A percentile compares a stretch with the other conserved stretches of the same genome.
Conservation (phyloP, 2,113 vertebrate genomes). For the Oryzias javanicus region DNA sequence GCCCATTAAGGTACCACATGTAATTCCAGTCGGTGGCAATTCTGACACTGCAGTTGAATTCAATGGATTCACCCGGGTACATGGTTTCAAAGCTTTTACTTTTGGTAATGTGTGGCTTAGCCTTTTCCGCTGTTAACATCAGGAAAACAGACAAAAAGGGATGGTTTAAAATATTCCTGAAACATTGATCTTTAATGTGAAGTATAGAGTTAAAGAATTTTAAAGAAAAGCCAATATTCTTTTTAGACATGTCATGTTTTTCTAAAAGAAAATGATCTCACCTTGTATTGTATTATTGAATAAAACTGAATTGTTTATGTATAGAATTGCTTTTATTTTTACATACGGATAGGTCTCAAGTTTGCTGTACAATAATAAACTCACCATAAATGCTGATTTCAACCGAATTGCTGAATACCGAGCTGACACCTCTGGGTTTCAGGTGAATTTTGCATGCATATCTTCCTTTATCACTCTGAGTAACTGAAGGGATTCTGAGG, state of each 20-base stretch:
- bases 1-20: background rate
- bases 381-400: conserved; percentile 29
- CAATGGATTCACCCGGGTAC: conserved; percentile 10
- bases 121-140: background rate
- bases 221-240: too few relatives aligned
- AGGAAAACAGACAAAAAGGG: background rate
- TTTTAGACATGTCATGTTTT: too few relatives aligned
- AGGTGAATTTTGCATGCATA: conserved; percentile 40
- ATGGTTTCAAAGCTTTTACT: background rate
- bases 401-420: conserved; percentile 19
- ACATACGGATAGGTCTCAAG: background rate
- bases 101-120: background rate
- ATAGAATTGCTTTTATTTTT: background rate
- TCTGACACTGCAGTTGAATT: background rate
- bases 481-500: conserved; percentile 11
- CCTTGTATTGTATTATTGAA: too few relatives aligned
- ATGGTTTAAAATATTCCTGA: background rate
- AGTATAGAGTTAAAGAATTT: too few relatives aligned
- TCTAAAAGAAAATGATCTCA: too few relatives aligned
- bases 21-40: conserved; percentile 9
- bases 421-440: background rate
- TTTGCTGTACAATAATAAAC: background rate
- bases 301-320: too few relatives aligned
- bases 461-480: accelerated
- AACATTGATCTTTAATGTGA: background rate